Conservation (phyloP, 2,797 vertebrate genomes). For the Enteromius viviparus region DNA sequence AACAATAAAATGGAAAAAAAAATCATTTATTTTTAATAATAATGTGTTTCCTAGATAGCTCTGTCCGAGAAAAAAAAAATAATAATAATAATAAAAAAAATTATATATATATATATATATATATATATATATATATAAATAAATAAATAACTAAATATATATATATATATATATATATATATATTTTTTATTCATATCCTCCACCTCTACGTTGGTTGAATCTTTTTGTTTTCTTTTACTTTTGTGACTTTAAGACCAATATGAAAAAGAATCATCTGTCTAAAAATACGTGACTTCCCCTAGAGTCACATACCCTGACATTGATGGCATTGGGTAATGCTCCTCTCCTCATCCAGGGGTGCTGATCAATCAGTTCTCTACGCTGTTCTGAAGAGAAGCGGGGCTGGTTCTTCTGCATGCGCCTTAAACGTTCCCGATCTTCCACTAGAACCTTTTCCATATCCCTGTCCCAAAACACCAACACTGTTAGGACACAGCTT, state of each 20-base stretch:
- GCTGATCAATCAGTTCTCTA: constrained; percentile 87
- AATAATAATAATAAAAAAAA: too few relatives aligned
- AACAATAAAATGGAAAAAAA: background rate
- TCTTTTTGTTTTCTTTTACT: too few relatives aligned
- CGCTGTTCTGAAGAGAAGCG: constrained; percentile 87
- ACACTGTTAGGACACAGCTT: background rate
- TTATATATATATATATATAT: too few relatives aligned
- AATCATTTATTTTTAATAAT: too few relatives aligned
- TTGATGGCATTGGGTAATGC: constrained; percentile 84
- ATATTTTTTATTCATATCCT: too few relatives aligned
- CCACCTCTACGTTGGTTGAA: too few relatives aligned
- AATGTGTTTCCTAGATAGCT: too few relatives aligned
- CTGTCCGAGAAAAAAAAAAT: too few relatives aligned
- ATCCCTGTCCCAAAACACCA: constrained; percentile 73
- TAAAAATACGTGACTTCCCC: background rate
- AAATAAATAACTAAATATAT: too few relatives aligned
- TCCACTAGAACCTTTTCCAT: constrained; percentile 84
- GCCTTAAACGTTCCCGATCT: constrained; percentile 85
- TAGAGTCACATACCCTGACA: constrained; percentile 74
- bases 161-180: too few relatives aligned
- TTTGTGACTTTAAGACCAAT: background rate
- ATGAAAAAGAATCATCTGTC: background rate
- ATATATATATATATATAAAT: too few relatives aligned
- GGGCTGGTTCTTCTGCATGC: constrained; percentile 90
- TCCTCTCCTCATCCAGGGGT: constrained; percentile 89